Conservation (phyloP, 2,113 vertebrate genomes). For the Cathartes aura region DNA sequence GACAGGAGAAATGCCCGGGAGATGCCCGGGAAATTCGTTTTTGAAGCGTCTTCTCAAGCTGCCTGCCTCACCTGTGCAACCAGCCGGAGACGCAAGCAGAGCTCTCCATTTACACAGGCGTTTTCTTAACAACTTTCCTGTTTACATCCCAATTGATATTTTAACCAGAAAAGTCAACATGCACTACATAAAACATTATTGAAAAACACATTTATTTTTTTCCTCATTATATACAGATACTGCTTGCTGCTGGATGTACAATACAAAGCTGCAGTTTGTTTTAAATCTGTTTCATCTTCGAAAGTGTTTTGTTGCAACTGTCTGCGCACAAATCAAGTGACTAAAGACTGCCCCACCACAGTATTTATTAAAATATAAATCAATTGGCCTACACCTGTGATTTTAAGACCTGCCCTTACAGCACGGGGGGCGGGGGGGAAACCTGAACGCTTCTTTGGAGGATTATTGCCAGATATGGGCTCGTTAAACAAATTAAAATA, state of each 20-base stretch:
- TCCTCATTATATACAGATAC: fast-evolving
- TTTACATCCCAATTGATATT: fast-evolving
- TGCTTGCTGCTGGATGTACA: not conserved
- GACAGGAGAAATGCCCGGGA: not conserved
- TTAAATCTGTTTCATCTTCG: not conserved
- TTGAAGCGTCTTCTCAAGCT: too few species aligned
- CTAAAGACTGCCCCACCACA: not conserved
- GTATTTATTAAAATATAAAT: fast-evolving
- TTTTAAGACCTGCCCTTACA: not conserved
- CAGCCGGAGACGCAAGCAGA: too few species aligned
- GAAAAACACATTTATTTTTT: not conserved
- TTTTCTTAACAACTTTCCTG: fast-evolving
- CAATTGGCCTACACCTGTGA: too few species aligned
- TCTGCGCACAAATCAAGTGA: too few species aligned
- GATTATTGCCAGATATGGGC: not conserved
- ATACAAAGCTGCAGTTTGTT: not conserved
- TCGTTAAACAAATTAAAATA: fast-evolving
- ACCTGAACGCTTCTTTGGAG: not conserved
- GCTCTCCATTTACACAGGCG: fast-evolving
- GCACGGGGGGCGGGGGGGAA: not conserved
- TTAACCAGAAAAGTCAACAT: not conserved
- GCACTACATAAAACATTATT: not conserved
- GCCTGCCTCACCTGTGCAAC: not conserved
- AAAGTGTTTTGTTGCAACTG: not conserved
- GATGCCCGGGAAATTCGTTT: fast-evolving